Evolutionary conservation across 2,797 vertebrate species (phyloP), one percentile per base, ranked within the genome.

Genomic region (Eulemur rubriventer): DNA sequence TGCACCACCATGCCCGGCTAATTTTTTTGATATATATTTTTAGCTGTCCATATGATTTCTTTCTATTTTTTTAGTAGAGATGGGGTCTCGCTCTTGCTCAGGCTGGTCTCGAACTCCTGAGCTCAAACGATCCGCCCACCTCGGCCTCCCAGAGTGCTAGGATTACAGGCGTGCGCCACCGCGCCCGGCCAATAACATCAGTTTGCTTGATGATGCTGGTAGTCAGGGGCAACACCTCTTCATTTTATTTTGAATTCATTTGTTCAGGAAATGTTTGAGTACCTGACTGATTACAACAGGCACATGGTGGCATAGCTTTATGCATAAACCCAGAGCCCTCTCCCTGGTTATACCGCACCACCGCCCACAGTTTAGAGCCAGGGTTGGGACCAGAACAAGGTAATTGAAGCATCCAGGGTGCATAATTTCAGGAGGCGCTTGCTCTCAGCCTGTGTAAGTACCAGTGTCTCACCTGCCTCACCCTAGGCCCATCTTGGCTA

Each of bases 331-430:
- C 43, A 55, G 33, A 67, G 43, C 16, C 17, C 24, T 79, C 59
- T 70, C 16, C 55, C 11, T 10, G 3, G 14, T 0, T 6, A 8
- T 3, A 3, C 38, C n/a, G 6, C 6, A 2, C 7, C 35, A 33
- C 4, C 9, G 0, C 12, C 26, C 35, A 38, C 2, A 22, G 24
- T 50, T 48, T 30, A 43, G 14, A 78, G 4, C 14, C 6, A 92
- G 63, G 26, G 12, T 69, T 14, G 3, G 26, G 12, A 30, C 0
- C 1, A 38, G 17, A 20, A 24, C 6, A 12, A 57, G n/a, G 2
- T 2, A 3, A 46, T 5, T 28, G 48, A 67, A 33, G 8, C 6
- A 2, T 0, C 2, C 9, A 4, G 3, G 5, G 4, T 24, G 22
- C 30, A 6, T 6, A 10, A 2, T 20, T 30, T 13, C 38, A 48